Evolutionary conservation across 2,113 vertebrate species (phyloP), one percentile per base, ranked within the genome.

Genomic region (Myiozetetes cayanensis): DNA sequence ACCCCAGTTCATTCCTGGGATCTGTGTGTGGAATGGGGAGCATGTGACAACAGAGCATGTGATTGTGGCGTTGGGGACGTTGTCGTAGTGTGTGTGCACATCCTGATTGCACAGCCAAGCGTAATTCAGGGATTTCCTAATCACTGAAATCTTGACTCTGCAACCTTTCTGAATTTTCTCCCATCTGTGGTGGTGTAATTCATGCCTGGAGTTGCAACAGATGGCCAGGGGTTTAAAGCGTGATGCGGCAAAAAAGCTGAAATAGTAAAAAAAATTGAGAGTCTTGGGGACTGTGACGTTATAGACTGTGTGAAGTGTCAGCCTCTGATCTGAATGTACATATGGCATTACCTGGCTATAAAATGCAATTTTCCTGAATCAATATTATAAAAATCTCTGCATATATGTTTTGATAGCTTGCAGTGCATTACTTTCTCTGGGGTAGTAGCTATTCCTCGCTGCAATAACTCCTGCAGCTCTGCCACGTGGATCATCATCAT

Each of bases 131-230:
- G 87, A 77, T 96, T 96, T 96, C 91, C 89, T 76, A 93, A 90
- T 94, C 66, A 4, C 87, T 89, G 85, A 58, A 94, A 89, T 91
- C 85, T 90, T 96, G 94, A 96, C 89, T 93, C 74, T 91, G 87
- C 87, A 96, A 76, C 77, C 74, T 71, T 58, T 58, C 31, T 18
- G 88, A 78, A 49, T 94, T 89, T 74, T 72, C 74, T 93, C 53
- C 86, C 94, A 89, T 96, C 96, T 96, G 95, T 68, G 83, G 74
- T 93, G 87, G 89, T 93, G 95, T 93, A 91, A 95, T 89, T 93
- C 78, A 43, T 46, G 25, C 85, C 77, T 83, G 4, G 58, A 75
- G 70, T 96, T 95, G 84, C 91, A 95, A 83, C 96, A 97, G 94
- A 95, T 91, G 85, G 87, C 71, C 62, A 68, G 10, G 75, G 19